Conservation (phyloP, 2,888 invertebrate genomes). For the Drosophila limbata region DNA sequence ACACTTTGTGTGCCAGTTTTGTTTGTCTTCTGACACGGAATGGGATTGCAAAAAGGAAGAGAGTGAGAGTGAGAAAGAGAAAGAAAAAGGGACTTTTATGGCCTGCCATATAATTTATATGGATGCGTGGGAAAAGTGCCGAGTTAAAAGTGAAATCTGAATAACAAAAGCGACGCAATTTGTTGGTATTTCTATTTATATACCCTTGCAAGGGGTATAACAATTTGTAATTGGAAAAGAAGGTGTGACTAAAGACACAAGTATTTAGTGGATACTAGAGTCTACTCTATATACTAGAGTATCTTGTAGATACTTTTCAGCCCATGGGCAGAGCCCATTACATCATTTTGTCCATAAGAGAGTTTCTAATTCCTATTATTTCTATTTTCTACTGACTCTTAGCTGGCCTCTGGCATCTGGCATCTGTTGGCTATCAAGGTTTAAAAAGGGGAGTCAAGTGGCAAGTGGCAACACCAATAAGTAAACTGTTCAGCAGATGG, state of each 20-base stretch:
- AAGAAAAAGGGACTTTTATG: conserved; percentile 56
- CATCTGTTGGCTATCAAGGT: not conserved
- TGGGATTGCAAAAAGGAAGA: too few species aligned
- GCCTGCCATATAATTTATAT: conserved; percentile 59
- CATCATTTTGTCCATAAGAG: conserved; percentile 26
- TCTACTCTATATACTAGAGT: too few species aligned
- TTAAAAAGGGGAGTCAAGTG: too few species aligned
- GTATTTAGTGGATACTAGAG: too few species aligned
- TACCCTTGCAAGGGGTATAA: not conserved
- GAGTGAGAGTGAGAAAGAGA: not conserved
- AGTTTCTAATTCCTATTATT: conserved; percentile 1
- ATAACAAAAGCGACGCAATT: conserved; percentile 37
- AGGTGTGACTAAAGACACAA: too few species aligned
- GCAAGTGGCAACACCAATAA: conserved; percentile 37
- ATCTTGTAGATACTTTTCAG: conserved; percentile 11
- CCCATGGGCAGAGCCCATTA: conserved; percentile 9
- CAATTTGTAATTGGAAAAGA: too few species aligned
- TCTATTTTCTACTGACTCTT: not conserved
- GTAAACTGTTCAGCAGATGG: conserved; percentile 70
- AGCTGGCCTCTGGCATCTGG: conserved; percentile 10
- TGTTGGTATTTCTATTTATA: conserved; percentile 16
- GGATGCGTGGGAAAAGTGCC: conserved; percentile 23
- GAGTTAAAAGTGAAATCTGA: conserved; percentile 59
- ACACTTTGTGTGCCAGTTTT: conserved; percentile 26
- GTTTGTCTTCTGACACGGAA: conserved; percentile 12